Evolutionary conservation across 2,888 invertebrate genomes (phyloP).

Genomic region (Aporophyla lueneburgensis): DNA sequence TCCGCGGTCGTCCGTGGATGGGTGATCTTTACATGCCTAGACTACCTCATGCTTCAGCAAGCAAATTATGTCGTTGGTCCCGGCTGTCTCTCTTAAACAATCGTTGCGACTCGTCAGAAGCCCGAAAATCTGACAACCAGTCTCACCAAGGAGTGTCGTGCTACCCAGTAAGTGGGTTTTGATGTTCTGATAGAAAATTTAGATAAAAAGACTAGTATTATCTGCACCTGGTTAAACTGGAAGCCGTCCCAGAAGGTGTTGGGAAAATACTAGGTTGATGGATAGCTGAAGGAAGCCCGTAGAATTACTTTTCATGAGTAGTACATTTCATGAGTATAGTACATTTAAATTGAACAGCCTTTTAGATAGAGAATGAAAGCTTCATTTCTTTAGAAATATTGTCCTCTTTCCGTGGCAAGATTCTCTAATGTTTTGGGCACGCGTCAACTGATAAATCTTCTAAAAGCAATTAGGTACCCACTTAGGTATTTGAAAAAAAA

Average conservation of each 20-base stretch:
- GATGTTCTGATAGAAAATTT: not conserved
- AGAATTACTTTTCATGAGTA: not conserved
- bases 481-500: not conserved
- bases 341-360: not conserved
- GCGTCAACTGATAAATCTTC: not conserved
- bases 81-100: not conserved
- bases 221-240: not conserved
- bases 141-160: not conserved
- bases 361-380: not conserved
- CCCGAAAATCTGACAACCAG: not conserved
- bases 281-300: not conserved
- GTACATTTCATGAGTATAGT: not conserved
- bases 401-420: not conserved
- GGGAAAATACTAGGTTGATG: not conserved
- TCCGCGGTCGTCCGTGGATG: not conserved
- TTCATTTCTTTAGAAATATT: not conserved
- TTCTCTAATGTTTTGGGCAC: not conserved
- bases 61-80: not conserved
- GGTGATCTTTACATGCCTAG: too few relatives aligned
- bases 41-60: not conserved
- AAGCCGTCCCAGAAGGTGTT: not conserved
- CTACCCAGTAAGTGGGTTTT: too few relatives aligned
- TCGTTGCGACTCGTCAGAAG: not conserved
- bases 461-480: not conserved
- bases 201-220: not conserved